Evolutionary conservation across 2,888 invertebrate genomes (phyloP), one percentile per base, ranked within the genome.

Genomic region (Luperina testacea): DNA sequence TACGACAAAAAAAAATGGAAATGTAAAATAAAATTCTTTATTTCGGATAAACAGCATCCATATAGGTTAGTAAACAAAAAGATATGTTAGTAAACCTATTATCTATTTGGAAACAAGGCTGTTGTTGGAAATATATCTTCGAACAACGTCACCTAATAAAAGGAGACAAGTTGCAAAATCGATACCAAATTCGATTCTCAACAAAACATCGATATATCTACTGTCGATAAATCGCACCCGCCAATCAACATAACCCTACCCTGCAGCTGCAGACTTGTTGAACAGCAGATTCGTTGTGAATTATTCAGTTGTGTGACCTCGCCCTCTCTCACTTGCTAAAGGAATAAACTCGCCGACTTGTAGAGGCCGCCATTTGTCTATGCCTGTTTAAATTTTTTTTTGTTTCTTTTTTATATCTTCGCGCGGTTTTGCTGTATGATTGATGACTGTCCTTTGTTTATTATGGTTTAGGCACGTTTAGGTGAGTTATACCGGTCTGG

Each of bases 231-330:
- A 78, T 71, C 69, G 42, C 17, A 27, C 2, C 7, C 73, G 45
- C 32, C 20, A 61, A 20, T 32, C 24, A 11, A 87, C 72, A 67
- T 73, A 84, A 80, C 88, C 81, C 73, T 72, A 48, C 64, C 53
- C 72, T 63, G 59, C 74, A 67, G 79, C 72, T 63, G 59, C 74
- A 67, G 80, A 88, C 90, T 90, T 90, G 90, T 90, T 90, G 90
- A 90, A 85, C 85, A 73, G 32, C 79, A 67, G 72, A 83, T 77
- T 76, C 77, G 74, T 78, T 78, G 69, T 90, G 90, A 90, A 90
- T 90, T 84, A 90, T 90, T 90, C 90, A 90, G 78, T 82, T 78
- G 67, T 80, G 75, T 85, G 88, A 88, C 90, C 86, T 72, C 72
- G 65, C 42, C 72, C 72, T 78, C 38, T 38, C 57, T 24, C 70